Percentiles rank a stretch among this genome's conserved stretches.
Conservation (phyloP, 1,140 invertebrate species). For the Drosophila malerkotliana region DNA sequence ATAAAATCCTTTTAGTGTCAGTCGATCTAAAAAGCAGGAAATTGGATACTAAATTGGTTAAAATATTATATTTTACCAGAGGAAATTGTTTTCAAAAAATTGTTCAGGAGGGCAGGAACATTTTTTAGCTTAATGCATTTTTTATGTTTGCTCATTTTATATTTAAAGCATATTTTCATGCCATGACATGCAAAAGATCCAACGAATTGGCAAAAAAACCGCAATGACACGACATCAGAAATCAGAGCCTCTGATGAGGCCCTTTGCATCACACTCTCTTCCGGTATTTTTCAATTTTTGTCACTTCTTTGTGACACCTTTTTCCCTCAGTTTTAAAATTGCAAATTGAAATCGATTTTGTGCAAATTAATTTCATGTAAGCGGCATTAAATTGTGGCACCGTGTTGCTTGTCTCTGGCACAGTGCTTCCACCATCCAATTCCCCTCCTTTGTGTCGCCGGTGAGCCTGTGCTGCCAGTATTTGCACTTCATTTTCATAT, state of each 20-base stretch:
- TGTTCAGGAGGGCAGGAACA: background rate
- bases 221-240: conserved; percentile 57
- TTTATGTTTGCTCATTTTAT: conserved; percentile 48
- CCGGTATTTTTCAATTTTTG: conserved; percentile 12
- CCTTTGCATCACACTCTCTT: conserved; percentile 2
- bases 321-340: conserved; percentile 10
- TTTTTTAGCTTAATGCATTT: conserved; percentile 28
- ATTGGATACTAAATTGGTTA: background rate
- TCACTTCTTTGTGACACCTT: conserved; percentile 21
- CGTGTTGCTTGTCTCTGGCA: conserved; percentile 1
- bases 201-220: conserved; percentile 36
- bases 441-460: conserved; percentile 4
- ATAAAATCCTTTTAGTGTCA: background rate
- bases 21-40: background rate
- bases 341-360: conserved; percentile 75
- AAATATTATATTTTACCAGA: background rate
- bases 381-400: conserved; percentile 49
- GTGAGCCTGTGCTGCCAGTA: conserved; percentile 28
- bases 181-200: conserved; percentile 49
- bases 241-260: background rate
- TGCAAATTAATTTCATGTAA: conserved; percentile 70
- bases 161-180: conserved; percentile 50
- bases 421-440: conserved; percentile 18
- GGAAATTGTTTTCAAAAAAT: background rate
- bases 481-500: conserved; percentile 78